Percentiles rank a stretch among this genome's conserved stretches.
Evolutionary conservation across 2,113 vertebrate genomes (phyloP).

Genomic region (Xyliphius kryptos): DNA sequence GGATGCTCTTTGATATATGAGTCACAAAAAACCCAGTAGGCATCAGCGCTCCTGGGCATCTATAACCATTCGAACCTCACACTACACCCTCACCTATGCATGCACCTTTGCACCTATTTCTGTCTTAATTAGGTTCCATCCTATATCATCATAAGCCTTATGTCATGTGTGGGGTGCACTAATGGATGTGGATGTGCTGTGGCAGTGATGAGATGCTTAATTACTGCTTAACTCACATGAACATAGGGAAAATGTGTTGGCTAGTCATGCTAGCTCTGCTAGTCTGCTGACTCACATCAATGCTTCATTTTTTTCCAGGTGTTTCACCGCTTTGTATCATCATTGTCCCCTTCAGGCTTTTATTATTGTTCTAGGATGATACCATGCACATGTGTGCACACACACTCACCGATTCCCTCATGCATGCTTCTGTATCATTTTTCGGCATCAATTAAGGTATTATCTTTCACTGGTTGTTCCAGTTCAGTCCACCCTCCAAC

Average conservation of each 20-base stretch:
- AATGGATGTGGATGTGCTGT: slow-evolving; percentile 15
- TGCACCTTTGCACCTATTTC: slow-evolving; percentile 3
- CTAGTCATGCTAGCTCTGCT: slow-evolving; percentile 51
- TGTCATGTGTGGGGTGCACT: not conserved
- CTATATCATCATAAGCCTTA: slow-evolving; percentile 20
- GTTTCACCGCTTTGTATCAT: too few species aligned
- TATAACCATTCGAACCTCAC: not conserved
- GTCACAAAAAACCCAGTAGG: slow-evolving; percentile 23
- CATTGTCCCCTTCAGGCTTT: too few species aligned
- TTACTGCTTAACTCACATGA: slow-evolving; percentile 52
- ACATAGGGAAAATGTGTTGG: slow-evolving; percentile 43
- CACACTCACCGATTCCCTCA: slow-evolving; percentile 7
- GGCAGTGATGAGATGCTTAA: slow-evolving; percentile 54
- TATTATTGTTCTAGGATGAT: too few species aligned
- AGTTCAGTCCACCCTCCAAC: slow-evolving; percentile 32
- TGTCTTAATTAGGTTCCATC: slow-evolving; percentile 2
- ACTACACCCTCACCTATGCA: slow-evolving; percentile 14
- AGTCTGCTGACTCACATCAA: slow-evolving; percentile 56
- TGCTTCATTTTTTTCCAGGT: not conserved
- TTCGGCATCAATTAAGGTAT: slow-evolving; percentile 39
- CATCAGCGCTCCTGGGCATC: not conserved
- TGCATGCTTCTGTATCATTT: slow-evolving; percentile 13
- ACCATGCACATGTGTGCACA: slow-evolving; percentile 8
- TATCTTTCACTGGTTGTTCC: slow-evolving; percentile 36
- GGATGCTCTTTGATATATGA: slow-evolving; percentile 51